Base-by-base conservation (phyloP, 2,113 vertebrate species). In the Varanus salvator region DNA sequence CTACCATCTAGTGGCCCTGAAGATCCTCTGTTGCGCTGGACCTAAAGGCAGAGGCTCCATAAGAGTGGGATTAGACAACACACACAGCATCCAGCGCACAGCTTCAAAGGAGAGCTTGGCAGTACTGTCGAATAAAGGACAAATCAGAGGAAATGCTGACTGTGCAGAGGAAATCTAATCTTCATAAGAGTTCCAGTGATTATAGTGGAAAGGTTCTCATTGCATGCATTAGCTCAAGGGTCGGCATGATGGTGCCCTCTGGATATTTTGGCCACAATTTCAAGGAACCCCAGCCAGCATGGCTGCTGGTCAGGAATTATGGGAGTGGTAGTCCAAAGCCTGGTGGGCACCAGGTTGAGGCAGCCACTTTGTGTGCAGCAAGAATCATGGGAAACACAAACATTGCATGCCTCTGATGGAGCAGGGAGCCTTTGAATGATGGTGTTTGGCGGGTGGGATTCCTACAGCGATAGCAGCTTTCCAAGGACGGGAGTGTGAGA, bases 1-100 rank as follows among this genome's bases (percentile, higher is more conserved):
- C 60, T 76, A 84, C 88, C 88, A 89, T 84, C 88, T 89, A 84
- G 88, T 68, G 82, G 88, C 48, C 3, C 31, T 25, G 31, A 48
- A 76, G 19, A 75, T 75, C 38, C 34, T 76, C 54, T 19, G 21
- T 66, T 84, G 57, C 19, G 52, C 11, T 84, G 81, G 77, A 19
- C 38, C 57, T 19, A 48, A 84, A 76, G 11, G 29, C 7, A 12
- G 72, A 50, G 38, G 57, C 21, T 6, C 38, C 66, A 52, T 12
- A 9, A 69, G 34, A 38, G 31, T 50, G 29, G 1, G 25, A 50
- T 50, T 68, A 50, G 3, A 3, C 31, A n/a, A 81, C 57, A 50
- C 34, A 68, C 15, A 31, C n/a, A 69, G 9, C 29, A 64, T 83
- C 27, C 80, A 83, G 54, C 34, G 75, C 9, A 15, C 21, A 75